These are phyloP conservation scores for Dynastes maya DNA, from an alignment of 2,888 invertebrate genomes.

Conservation along the genomic window DNA sequence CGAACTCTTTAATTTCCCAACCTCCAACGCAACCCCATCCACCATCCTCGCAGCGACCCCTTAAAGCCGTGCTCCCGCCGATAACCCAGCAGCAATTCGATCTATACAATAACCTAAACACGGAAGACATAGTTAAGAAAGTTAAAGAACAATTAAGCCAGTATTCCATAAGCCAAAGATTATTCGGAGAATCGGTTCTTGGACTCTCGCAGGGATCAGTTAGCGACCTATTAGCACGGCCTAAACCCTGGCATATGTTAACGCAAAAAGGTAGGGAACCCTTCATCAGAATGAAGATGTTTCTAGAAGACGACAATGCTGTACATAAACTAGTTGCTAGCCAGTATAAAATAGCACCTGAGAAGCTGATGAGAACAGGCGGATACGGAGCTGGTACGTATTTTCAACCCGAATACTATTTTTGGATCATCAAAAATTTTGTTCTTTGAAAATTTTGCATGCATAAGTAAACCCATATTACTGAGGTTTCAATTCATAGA, in stretches of 20 bases:
- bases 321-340: conserved; percentile 96
- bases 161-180: conserved; percentile 96
- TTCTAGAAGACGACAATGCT: conserved; percentile 95
- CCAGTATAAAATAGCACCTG: conserved; percentile 98
- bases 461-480: not conserved
- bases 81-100: conserved; percentile 99
- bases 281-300: conserved; percentile 98
- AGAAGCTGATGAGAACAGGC: conserved; percentile 96
- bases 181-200: conserved; percentile 98
- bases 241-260: conserved; percentile 99
- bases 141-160: conserved; percentile 96
- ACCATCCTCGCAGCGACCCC: conserved; percentile 87
- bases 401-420: not conserved
- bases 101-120: conserved; percentile 97
- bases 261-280: conserved; percentile 98
- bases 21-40: conserved; percentile 90
- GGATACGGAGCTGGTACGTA: conserved; percentile 90
- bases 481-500: conserved; percentile 1
- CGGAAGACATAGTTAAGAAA: conserved; percentile 97
- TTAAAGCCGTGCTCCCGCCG: conserved; percentile 96
- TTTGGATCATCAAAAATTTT: conserved; percentile 51
- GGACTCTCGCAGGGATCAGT: conserved; percentile 98
- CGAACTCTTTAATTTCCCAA: conserved; percentile 95
- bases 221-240: conserved; percentile 95
- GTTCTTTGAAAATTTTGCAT: conserved; percentile 16